Percentiles rank a stretch among this genome's conserved stretches.
phyloP scores from a whole-genome alignment of 2,888 invertebrate species.

The Eucera pruinosa region DNA sequence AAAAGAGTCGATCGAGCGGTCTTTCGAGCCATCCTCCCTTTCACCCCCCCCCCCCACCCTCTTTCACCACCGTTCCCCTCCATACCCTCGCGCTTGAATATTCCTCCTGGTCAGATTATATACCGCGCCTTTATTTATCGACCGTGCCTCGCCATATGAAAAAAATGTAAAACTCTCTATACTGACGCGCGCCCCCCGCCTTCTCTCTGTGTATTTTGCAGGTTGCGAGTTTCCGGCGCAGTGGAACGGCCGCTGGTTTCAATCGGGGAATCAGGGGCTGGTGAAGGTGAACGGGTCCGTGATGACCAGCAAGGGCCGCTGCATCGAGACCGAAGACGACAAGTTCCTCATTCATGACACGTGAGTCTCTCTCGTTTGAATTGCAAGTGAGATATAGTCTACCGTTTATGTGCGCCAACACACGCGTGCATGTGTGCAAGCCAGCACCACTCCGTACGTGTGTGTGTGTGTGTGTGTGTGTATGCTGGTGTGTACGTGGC shows the following conservation, averaged over 20 bases:
- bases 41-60: too few relatives aligned
- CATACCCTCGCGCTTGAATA: constrained; percentile 52
- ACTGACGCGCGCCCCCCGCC: background rate
- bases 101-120: constrained; percentile 36
- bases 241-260: constrained; percentile 85
- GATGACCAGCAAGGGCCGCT: constrained; percentile 84
- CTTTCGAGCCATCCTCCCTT: too few relatives aligned
- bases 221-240: constrained; percentile 82
- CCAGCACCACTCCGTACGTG: too few relatives aligned
- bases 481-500: background rate
- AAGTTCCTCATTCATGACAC: constrained; percentile 83
- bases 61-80: background rate
- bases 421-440: too few relatives aligned
- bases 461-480: background rate
- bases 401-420: background rate
- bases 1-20: background rate
- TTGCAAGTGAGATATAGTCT: constrained; percentile 47
- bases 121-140: constrained; percentile 47
- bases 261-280: constrained; percentile 82
- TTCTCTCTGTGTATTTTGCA: constrained; percentile 67
- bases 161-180: constrained; percentile 45
- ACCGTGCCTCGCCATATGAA: constrained; percentile 35
- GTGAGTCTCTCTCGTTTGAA: constrained; percentile 76
- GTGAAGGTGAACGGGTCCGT: constrained; percentile 82
- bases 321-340: constrained; percentile 83